A percentile compares a stretch with the other conserved stretches of the same genome.
phyloP scores from a whole-genome alignment of 2,797 vertebrate species.

The Picus viridis region DNA sequence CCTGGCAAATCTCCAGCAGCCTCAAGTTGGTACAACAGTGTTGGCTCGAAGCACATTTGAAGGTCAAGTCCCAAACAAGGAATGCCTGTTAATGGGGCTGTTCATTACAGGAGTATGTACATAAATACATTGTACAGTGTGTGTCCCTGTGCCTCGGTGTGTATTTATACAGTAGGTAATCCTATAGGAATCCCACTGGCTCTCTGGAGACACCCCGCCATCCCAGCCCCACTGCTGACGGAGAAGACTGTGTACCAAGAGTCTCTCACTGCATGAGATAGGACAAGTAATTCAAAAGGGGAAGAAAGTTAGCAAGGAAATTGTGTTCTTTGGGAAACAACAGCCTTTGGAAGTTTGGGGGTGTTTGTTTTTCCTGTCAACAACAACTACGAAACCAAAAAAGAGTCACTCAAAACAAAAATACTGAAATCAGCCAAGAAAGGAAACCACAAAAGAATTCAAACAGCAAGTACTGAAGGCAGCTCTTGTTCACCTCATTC shows the following conservation, averaged over 20 bases:
- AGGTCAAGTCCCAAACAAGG: not conserved
- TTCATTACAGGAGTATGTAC: not conserved
- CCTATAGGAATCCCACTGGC: conserved; percentile 1
- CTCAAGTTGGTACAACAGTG: not conserved
- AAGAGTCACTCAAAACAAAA: not conserved
- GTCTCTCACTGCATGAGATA: not conserved
- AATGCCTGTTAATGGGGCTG: not conserved
- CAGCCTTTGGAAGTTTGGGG: not conserved
- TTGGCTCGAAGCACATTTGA: not conserved
- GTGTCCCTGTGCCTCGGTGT: not conserved
- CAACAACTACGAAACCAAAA: not conserved
- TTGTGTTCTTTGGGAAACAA: not conserved
- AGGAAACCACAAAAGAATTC: not conserved
- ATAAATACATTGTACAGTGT: not conserved
- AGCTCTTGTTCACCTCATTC: not conserved
- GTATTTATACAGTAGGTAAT: not conserved
- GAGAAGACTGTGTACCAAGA: not conserved
- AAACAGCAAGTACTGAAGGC: not conserved
- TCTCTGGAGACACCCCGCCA: not conserved
- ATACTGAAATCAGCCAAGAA: not conserved
- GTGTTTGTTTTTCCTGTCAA: not conserved
- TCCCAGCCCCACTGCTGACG: not conserved
- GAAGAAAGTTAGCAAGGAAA: not conserved
- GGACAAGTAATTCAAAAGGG: not conserved
- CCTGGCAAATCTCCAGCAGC: not conserved